Percentiles rank a stretch among this genome's conserved stretches.
Conservation (phyloP, 2,888 invertebrate genomes). For the Harpagoxenus sublaevis region DNA sequence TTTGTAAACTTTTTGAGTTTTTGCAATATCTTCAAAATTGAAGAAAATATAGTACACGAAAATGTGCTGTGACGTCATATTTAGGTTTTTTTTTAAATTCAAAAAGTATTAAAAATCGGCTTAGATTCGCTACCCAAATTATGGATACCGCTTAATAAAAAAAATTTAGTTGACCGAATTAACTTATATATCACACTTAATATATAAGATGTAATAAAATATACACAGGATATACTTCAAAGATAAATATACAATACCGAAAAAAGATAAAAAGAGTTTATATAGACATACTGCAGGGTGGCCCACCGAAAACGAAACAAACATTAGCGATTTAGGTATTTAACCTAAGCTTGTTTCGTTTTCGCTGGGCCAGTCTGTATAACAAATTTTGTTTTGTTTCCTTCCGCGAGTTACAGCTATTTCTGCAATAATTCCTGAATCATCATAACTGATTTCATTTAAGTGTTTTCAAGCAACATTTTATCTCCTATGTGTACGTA, state of each 20-base stretch:
- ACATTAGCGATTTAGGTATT: too few relatives aligned
- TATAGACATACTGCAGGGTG: neutral
- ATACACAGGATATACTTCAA: neutral
- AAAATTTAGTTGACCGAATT: neutral
- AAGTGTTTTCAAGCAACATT: neutral
- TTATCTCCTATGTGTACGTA: neutral
- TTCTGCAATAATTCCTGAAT: conserved; percentile 15
- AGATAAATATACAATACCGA: neutral
- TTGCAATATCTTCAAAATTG: too few relatives aligned
- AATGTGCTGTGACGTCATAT: too few relatives aligned
- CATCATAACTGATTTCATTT: conserved; percentile 8
- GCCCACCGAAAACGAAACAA: too few relatives aligned
- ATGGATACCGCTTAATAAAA: too few relatives aligned
- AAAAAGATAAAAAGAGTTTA: neutral
- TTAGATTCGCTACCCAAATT: too few relatives aligned
- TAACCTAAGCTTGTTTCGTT: too few relatives aligned
- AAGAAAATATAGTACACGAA: too few relatives aligned
- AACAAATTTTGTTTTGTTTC: neutral
- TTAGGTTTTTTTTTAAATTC: too few relatives aligned
- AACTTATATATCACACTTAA: neutral
- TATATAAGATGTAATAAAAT: neutral
- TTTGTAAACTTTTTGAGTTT: too few relatives aligned
- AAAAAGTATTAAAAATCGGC: too few relatives aligned
- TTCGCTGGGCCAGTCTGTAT: neutral
- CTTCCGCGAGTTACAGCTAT: neutral